Evolutionary conservation across 2,888 invertebrate genomes (phyloP), one percentile per base, ranked within the genome.

Genomic region (Athripsodes cinereus): DNA sequence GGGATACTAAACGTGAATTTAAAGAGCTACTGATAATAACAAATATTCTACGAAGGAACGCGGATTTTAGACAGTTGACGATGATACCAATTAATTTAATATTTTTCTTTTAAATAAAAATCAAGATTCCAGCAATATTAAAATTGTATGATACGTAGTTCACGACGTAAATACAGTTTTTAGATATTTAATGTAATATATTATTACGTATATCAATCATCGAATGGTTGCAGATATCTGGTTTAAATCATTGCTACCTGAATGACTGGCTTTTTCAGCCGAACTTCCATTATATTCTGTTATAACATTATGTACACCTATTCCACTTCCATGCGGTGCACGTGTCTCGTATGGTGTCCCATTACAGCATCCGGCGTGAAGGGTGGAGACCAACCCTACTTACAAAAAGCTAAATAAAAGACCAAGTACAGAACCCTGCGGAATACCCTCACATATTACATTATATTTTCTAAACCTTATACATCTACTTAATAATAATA

Each of bases 351-450:
- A 19, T 20, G 51, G 51, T 59, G 53, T 62, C 60, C 49, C 47
- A 47, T 62, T 62, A 58, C 62, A 53, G 50, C 59, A 57, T 62
- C 62, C 62, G 62, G 57, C 52, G 49, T 56, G 34, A 53, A 46
- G 54, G 50, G 53, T 47, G 47, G 53, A 34, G 49, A 50, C 22
- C 50, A 47, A 47, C 19, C 47, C 21, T 19, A 19, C 47, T 47
- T 21, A 20, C 19, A 47, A 44, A 44, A 44, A 44, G 44, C 26
- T 26, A 26, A 26, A 40, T 40, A 40, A 21, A 21, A 20, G 47
- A 47, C 47, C 47, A 10, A 47, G 16, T 19, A 19, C 20, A 19
- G 16, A 20, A 47, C 47, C 47, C 21, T 47, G 47, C 8, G 20
- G 47, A 19, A 47, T 21, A 47, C 47, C 47, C 20, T 19, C 13